These are phyloP conservation scores for Pelobates cultripes DNA, from an alignment of 2,797 vertebrate genomes.

Conservation along the genomic window DNA sequence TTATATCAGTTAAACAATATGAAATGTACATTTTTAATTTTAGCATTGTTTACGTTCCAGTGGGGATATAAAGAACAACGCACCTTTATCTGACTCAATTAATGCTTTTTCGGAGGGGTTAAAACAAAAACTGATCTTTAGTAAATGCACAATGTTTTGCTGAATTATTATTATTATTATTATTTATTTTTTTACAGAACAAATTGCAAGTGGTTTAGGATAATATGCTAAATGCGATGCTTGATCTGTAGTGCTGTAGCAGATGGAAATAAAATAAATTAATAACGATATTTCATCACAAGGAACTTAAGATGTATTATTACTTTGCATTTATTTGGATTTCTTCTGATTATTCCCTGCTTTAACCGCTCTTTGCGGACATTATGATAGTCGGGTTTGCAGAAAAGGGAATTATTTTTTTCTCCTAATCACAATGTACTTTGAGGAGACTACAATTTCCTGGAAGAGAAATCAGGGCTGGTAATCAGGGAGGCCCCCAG, in stretches of 20 bases:
- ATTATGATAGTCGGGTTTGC: slow-evolving; percentile 39
- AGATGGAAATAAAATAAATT: slow-evolving; percentile 68
- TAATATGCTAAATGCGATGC: slow-evolving; percentile 49
- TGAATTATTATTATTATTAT: slow-evolving; percentile 54
- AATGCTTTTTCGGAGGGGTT: background rate
- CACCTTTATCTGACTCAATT: no score
- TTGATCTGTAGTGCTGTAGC: slow-evolving; percentile 59
- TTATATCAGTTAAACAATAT: no score
- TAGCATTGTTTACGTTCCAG: no score
- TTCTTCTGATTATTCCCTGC: slow-evolving; percentile 61
- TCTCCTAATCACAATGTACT: slow-evolving; percentile 61
- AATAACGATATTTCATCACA: slow-evolving; percentile 61
- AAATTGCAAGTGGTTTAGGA: slow-evolving; percentile 58
- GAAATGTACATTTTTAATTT: no score
- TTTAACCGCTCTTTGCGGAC: slow-evolving; percentile 53
- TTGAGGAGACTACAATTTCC: slow-evolving; percentile 67
- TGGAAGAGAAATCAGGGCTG: slow-evolving; percentile 68
- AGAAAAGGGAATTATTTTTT: slow-evolving; percentile 58
- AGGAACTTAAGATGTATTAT: slow-evolving; percentile 69
- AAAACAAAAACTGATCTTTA: background rate
- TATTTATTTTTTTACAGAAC: slow-evolving; percentile 44
- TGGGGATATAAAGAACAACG: no score
- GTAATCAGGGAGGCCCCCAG: slow-evolving; percentile 69
- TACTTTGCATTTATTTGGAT: slow-evolving; percentile 63
- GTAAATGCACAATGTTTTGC: slow-evolving; percentile 52